Base-by-base conservation (phyloP, 2,113 vertebrate genomes). In the Misgurnus mizolepis region DNA sequence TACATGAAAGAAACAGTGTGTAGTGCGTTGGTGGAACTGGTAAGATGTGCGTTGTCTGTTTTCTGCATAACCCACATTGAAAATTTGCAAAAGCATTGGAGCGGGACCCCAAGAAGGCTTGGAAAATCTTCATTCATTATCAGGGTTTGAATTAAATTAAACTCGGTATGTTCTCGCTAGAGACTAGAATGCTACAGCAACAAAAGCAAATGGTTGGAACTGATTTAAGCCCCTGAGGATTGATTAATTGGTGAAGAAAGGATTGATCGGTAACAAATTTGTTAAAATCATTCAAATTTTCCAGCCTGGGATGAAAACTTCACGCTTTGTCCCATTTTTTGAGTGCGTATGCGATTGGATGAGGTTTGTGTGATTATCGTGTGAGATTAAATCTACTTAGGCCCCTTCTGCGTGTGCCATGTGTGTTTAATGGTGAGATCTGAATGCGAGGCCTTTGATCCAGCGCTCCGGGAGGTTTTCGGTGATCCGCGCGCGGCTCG, bases 111-210 rank as follows among this genome's bases (percentile, higher is more conserved):
- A n/a, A 15, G 43, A 76, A 34, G 43, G 18, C 18, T 62, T 18
- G 61, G 65, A 65, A 22, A 50, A 50, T 76, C 58, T 76, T 76
- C 45, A 76, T 62, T 76, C 61, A 76, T 50, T 76, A 11, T 45
- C 56, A 45, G 27, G 56, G 41, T 8, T 61, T n/a, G 71, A 75
- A 62, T 75, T 62, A 62, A 74, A 62, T 74, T 74, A 62, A 75
- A 75, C 56, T 62, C 50, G 50, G 11, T 53, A 56, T 7, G 22
- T 69, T 43, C 47, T 9, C 12, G 7, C 43, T 27, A 27, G 1
- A 14, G 2, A 10, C 45, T 22, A 10, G 47, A 49, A 49, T 49
- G 50, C 50, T 2, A 45, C 18, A 62, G 72, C 40, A 47, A 62
- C 56, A 45, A 15, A 61, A 61, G 41, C 40, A 47, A 62, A 62